Conservation (phyloP, 2,888 invertebrate species). For the Ophion obscuratus region DNA sequence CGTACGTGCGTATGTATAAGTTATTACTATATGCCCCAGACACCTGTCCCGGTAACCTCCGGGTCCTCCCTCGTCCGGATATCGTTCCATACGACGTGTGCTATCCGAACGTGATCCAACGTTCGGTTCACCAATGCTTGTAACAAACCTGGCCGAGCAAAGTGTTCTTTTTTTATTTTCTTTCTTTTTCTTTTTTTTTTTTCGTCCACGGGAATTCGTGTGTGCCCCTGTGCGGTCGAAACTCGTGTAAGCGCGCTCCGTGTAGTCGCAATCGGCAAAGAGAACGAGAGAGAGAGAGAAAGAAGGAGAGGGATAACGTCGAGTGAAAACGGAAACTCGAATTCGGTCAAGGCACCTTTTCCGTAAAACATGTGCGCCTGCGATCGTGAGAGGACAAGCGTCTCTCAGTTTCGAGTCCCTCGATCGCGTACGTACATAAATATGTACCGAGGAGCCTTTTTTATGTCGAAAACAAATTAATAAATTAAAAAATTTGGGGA, state of each 20-base stretch:
- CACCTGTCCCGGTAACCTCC: slow-evolving; percentile 56
- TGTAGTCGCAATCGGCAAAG: slow-evolving; percentile 3
- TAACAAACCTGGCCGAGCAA: slow-evolving; percentile 3
- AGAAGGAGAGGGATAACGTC: slow-evolving; percentile 1
- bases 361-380: slow-evolving; percentile 34
- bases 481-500: too few species aligned
- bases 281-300: slow-evolving; percentile 11
- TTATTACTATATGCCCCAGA: slow-evolving; percentile 29
- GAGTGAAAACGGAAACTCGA: slow-evolving; percentile 59
- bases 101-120: slow-evolving; percentile 23
- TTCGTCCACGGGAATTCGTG: slow-evolving; percentile 25
- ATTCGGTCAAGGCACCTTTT: slow-evolving; percentile 58
- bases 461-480: too few species aligned
- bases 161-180: slow-evolving; percentile 2
- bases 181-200: slow-evolving; percentile 11
- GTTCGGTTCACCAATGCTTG: slow-evolving; percentile 20
- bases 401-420: background rate
- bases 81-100: slow-evolving; percentile 26
- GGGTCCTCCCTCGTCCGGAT: slow-evolving; percentile 46
- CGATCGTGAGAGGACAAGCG: slow-evolving; percentile 25
- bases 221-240: slow-evolving; percentile 23
- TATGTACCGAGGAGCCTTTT: background rate
- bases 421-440: slow-evolving; percentile 2
- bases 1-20: slow-evolving; percentile 16
- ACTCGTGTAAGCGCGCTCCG: background rate